Base-by-base conservation (phyloP, 2,888 invertebrate genomes). In the Congeria kusceri region DNA sequence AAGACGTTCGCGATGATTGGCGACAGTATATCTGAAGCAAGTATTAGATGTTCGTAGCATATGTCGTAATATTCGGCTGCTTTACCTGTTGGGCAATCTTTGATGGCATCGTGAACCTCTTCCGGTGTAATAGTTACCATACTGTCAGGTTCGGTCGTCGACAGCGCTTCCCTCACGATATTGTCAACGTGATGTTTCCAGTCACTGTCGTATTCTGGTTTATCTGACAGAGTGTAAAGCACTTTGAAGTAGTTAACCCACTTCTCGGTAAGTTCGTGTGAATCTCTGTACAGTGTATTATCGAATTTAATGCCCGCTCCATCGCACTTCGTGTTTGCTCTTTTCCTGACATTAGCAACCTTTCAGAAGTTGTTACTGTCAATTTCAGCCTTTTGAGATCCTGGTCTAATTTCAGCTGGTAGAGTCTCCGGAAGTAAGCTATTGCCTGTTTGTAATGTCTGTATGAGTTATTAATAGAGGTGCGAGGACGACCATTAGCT, bases 31-130 rank as follows among this genome's bases (percentile, higher is more conserved):
- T 58, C 58, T 25, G 18, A n/a, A 5, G 58, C 58, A 58, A 28
- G 27, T 11, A 58, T n/a, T 27, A 25, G 27, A 58, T 58, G 58
- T 27, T 58, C 58, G 58, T 58, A 58, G 15, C n/a, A 58, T 27
- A 58, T 29, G 27, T n/a, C 27, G 29, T 58, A 25, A 28, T 18
- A 27, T 58, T 27, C 58, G 29, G 28, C 27, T 25, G 58, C 58
- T 58, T 58, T 58, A 28, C 58, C 58, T 15, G 27, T 58, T 58
- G 27, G 9, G 29, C 58, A 58, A 23, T 27, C n/a, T 58, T 58
- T 58, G n/a, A 58, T 27, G n/a, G 29, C 27, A 25, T n/a, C 29
- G n/a, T n/a, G 23, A 23, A 58, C 25, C 23, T 29, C 29, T n/a
- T n/a, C 58, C 18, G 58, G 58, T 58, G 25, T n/a, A 58, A 58